Evolutionary conservation across 2,888 invertebrate species (phyloP).

Genomic region (Ormyrus labotus): DNA sequence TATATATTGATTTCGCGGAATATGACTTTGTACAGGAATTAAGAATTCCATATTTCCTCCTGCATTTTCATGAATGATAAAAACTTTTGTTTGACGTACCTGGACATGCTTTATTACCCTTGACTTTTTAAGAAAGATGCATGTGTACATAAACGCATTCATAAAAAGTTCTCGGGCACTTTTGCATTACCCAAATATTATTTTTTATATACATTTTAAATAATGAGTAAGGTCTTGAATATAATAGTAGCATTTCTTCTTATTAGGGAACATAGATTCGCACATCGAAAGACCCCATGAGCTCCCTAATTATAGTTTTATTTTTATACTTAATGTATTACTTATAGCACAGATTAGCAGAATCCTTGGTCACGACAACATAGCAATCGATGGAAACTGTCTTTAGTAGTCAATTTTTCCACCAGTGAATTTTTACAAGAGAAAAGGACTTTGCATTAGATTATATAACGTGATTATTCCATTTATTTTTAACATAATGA

Average conservation of each 20-base stretch:
- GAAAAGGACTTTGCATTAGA: too few species aligned
- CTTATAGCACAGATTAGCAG: conserved; percentile 9
- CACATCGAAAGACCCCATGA: conserved; percentile 62
- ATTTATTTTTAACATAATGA: too few species aligned
- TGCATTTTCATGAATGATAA: conserved; percentile 3
- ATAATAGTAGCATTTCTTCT: conserved; percentile 29
- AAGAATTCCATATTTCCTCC: conserved; percentile 56
- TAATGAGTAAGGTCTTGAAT: conserved; percentile 51
- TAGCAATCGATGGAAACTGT: not conserved
- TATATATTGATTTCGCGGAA: conserved; percentile 51
- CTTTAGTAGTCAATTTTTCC: too few species aligned
- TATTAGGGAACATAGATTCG: conserved; percentile 61
- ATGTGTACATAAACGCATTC: too few species aligned
- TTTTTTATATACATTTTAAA: conserved; percentile 59
- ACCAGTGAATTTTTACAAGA: too few species aligned
- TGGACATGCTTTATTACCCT: too few species aligned
- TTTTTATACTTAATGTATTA: conserved; percentile 7
- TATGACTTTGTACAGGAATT: conserved; percentile 64
- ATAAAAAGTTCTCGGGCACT: not conserved
- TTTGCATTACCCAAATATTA: conserved; percentile 6
- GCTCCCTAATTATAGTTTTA: conserved; percentile 55
- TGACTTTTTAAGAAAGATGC: too few species aligned
- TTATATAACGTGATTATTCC: too few species aligned
- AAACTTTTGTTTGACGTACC: too few species aligned
- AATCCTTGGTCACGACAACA: conserved; percentile 12